Percentiles rank a stretch among this genome's conserved stretches.
Conservation (phyloP, 1,140 invertebrate genomes). For the Pseudomyrmex cubaensis region DNA sequence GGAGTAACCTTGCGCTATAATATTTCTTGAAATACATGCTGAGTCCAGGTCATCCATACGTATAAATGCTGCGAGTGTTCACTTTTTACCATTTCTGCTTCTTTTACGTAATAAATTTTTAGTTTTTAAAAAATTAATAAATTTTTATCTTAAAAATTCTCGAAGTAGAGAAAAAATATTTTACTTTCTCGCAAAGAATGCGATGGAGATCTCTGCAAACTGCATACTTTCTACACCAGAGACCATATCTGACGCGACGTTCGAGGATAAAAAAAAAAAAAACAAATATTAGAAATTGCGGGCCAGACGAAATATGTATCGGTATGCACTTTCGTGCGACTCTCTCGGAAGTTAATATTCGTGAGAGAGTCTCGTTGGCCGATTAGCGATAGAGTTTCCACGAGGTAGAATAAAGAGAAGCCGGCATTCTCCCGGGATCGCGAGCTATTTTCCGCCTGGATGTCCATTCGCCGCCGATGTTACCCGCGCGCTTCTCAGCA, state of each 20-base stretch:
- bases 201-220: background rate
- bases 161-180: background rate
- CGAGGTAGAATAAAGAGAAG: background rate
- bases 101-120: too few relatives aligned
- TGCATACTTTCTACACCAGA: too few relatives aligned
- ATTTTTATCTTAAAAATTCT: background rate
- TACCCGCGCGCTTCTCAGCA: slow-evolving; percentile 3
- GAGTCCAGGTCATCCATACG: background rate
- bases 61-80: background rate
- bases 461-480: slow-evolving; percentile 30
- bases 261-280: background rate
- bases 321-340: background rate
- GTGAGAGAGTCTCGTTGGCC: background rate
- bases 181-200: background rate
- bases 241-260: too few relatives aligned
- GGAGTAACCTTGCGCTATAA: background rate
- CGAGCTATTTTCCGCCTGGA: slow-evolving; percentile 43
- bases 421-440: background rate
- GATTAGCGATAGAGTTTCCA: slow-evolving; percentile 35
- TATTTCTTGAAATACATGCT: background rate
- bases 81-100: background rate
- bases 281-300: slow-evolving; percentile 9
- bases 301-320: background rate
- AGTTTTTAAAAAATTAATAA: background rate
- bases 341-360: slow-evolving; percentile 34